Percentiles rank a stretch among this genome's conserved stretches.
Conservation (phyloP, 2,797 vertebrate species). For the Muscicapa striata region DNA sequence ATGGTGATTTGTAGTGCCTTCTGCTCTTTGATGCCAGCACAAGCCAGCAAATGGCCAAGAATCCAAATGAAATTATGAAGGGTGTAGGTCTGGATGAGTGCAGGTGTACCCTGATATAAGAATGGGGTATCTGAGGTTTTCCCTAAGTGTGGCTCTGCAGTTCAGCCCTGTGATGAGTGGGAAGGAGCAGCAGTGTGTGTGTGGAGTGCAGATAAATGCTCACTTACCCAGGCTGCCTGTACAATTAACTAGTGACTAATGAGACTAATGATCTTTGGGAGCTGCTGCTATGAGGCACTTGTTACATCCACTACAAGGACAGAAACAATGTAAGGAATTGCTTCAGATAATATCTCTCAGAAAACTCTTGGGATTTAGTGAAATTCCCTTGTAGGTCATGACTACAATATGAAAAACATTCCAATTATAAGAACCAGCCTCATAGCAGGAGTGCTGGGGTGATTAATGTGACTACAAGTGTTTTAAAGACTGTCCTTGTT, state of each 20-base stretch:
- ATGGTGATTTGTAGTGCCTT: neutral
- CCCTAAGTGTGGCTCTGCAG: neutral
- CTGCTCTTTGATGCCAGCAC: neutral
- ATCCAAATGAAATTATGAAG: neutral
- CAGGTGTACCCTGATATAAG: neutral
- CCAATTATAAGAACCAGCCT: neutral
- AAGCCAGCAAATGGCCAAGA: neutral
- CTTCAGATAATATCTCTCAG: neutral
- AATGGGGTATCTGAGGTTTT: neutral
- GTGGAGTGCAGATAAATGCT: neutral
- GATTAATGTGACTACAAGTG: neutral
- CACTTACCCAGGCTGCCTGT: neutral
- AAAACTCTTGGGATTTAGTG: neutral
- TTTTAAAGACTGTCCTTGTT: neutral
- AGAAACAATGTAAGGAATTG: neutral
- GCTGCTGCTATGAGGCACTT: neutral
- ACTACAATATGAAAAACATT: neutral
- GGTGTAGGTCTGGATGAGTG: neutral
- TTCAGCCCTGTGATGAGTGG: neutral
- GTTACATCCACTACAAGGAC: neutral
- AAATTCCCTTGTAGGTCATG: neutral
- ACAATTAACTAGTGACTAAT: neutral
- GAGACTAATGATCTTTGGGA: neutral
- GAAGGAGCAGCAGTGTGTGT: neutral
- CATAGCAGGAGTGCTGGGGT: neutral